Evolutionary conservation across 2,113 vertebrate genomes (phyloP), one percentile per base, ranked within the genome.

Genomic region (Gasterosteus nipponicus): DNA sequence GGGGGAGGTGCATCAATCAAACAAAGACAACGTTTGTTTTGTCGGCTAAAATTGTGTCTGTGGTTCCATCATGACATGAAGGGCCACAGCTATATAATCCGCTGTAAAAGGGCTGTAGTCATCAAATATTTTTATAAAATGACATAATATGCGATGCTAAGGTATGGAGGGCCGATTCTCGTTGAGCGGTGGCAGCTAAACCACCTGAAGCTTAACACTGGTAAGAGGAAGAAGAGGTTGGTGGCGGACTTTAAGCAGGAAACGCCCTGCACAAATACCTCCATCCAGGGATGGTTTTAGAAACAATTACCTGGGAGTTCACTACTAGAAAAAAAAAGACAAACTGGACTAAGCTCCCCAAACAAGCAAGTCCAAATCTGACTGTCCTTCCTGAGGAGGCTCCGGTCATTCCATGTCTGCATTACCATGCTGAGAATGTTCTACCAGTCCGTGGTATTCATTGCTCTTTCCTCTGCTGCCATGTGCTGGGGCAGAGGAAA

Each of bases 341-440:
- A 38, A 38, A 38, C 35, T 58, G 31, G 56, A 18, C 3, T 26
- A 61, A 7, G 10, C n/a, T 7, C 35, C 39, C 11, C 1, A 5
- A 61, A 12, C 35, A 12, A 22, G 29, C 26, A 56, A 22, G 53
- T 10, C 26, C 53, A 56, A 2, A 56, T 16, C 15, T 3, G 1
- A 59, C 29, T 57, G 26, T 58, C 31, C 57, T 19, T 59, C 19
- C 57, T 35, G 15, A 16, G 9, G 41, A 46, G 41, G 41, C 26
- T 47, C 12, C 15, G 26, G 42, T 33, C 62, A 11, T 19, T 47
- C 7, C 31, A 29, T 42, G 19, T 63, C 60, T 42, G 38, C 2
- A 63, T n/a, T 31, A 19, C 62, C 39, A 65, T 47, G 62, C 22
- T 31, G 62, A 64, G 62, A 22, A 64, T 46, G 22, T 64, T 64